Evolutionary conservation across 2,888 invertebrate species (phyloP), one percentile per base, ranked within the genome.

Genomic region (Hipparchia sbordonii): DNA sequence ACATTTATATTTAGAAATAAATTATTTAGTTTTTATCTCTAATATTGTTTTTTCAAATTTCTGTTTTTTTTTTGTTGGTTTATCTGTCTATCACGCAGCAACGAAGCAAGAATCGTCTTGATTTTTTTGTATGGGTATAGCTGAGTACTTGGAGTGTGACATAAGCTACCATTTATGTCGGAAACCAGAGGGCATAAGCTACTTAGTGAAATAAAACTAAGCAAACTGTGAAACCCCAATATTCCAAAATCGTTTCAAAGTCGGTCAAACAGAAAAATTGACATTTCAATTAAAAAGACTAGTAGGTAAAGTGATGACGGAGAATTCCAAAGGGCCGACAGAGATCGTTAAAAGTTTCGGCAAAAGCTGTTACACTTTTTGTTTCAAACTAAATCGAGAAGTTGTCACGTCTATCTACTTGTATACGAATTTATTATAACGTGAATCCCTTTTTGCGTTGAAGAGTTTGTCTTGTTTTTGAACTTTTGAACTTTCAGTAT

Each of bases 311-410:
- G 74, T 79, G 79, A 79, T 69, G 78, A 81, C 79, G 71, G 71
- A 69, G 69, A 66, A 65, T 71, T 70, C 59, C 67, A 62, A 72
- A 61, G 66, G 68, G 54, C 67, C 74, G 71, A 70, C 71, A 65
- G 79, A 77, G 79, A 79, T 90, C 88, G 84, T 90, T 90, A 89
- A 87, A 89, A 90, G 84, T 89, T 90, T 85, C 84, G 81, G 79
- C 83, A 77, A 85, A 87, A 84, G 82, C 77, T 75, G 82, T 83
- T 84, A 84, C 81, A 83, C 80, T 83, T 87, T 86, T 84, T 81
- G 79, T 80, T 80, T 77, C 74, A 74, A 84, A 84, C 79, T 85
- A 87, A 82, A 82, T 80, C 77, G 74, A 74, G 78, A 81, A 85
- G 82, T 86, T 85, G 82, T 83, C 83, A 79, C 79, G 78, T 82